Conservation (phyloP, 2,113 vertebrate species). For the Paramisgurnus dabryanus region DNA sequence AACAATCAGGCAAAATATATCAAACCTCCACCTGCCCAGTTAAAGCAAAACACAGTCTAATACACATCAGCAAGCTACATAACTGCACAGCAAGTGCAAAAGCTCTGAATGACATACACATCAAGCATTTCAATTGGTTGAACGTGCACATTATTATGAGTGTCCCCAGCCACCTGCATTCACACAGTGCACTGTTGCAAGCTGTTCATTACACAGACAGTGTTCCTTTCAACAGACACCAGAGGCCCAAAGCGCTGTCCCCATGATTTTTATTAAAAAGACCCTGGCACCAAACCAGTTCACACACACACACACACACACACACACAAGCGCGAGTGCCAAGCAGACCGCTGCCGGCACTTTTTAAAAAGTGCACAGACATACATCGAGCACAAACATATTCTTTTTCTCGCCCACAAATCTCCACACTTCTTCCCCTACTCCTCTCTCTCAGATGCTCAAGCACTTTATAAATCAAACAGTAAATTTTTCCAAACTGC, state of each 20-base stretch:
- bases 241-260: conserved; percentile 67
- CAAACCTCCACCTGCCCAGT: too few relatives aligned
- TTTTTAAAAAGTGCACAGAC: conserved; percentile 22
- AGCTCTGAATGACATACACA: background rate
- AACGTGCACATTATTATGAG: conserved; percentile 2
- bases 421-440: background rate
- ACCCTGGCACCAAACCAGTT: conserved; percentile 58
- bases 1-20: too few relatives aligned
- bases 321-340: conserved; percentile 33
- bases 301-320: conserved; percentile 34
- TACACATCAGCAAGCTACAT: too few relatives aligned
- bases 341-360: conserved; percentile 40
- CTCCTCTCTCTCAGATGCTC: conserved; percentile 21
- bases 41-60: too few relatives aligned
- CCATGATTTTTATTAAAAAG: conserved; percentile 58
- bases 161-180: conserved; percentile 65
- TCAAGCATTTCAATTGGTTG: background rate
- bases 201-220: conserved; percentile 64
- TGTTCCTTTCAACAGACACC: conserved; percentile 62
- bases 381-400: background rate
- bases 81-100: too few relatives aligned
- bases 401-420: conserved; percentile 7
- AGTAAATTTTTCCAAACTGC: conserved; percentile 34
- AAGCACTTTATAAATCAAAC: conserved; percentile 32
- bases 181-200: conserved; percentile 65